Conservation (phyloP, 2,888 invertebrate genomes). For the Drosophila maculinotata region DNA sequence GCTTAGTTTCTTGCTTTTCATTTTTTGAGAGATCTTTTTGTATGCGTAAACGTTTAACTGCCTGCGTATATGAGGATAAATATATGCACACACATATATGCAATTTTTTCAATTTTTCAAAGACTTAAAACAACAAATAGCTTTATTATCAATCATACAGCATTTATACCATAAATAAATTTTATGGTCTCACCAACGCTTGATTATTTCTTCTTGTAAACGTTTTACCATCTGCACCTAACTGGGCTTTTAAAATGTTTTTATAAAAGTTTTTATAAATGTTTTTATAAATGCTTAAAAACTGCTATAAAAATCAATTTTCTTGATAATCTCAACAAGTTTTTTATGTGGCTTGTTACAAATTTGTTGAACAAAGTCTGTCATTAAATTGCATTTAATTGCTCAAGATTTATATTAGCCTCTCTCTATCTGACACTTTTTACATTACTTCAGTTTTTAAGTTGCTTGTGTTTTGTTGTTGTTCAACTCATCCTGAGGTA, state of each 20-base stretch:
- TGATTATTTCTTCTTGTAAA: background rate
- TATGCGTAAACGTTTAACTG: background rate
- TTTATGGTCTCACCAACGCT: too few species aligned
- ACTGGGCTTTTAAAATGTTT: background rate
- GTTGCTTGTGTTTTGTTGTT: conserved; percentile 15
- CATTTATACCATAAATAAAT: too few species aligned
- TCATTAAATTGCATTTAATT: conserved; percentile 52
- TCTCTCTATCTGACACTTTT: background rate
- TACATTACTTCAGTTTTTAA: background rate
- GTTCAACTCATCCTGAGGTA: conserved; percentile 5
- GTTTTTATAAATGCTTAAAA: background rate
- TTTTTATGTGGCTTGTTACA: conserved; percentile 6
- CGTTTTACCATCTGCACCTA: background rate
- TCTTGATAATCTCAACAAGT: conserved; percentile 1
- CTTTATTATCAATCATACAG: background rate
- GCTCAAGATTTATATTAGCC: conserved; percentile 11
- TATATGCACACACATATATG: background rate
- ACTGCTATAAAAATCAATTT: conserved; percentile 17
- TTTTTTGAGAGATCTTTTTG: background rate
- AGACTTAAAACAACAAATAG: background rate
- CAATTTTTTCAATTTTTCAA: background rate
- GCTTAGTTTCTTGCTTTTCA: background rate
- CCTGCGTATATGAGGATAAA: background rate
- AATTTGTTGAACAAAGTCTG: conserved; percentile 10
- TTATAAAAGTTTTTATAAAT: background rate